These are phyloP conservation scores for Triops cancriformis DNA, from an alignment of 1,140 invertebrate species.

Conservation along the genomic window DNA sequence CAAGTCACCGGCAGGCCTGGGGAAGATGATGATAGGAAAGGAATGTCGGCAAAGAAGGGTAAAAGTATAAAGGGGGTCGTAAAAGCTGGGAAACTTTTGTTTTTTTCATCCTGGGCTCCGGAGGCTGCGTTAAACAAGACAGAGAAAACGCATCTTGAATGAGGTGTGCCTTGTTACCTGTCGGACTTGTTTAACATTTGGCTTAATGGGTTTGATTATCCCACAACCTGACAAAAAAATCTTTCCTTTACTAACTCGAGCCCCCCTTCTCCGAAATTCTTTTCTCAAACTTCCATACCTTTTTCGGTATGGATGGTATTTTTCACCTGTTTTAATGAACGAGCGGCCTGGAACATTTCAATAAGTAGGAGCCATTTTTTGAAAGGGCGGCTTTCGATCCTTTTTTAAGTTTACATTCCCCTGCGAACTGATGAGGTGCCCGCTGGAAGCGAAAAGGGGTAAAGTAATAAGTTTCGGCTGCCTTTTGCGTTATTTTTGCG, in stretches of 20 bases:
- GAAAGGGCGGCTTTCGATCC: no score
- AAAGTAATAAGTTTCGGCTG: no score
- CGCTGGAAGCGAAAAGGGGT: no score
- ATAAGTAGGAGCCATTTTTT: no score
- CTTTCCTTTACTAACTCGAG: no score
- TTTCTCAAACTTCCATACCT: neutral
- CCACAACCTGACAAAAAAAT: neutral
- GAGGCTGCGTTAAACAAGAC: neutral
- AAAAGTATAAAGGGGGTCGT: neutral
- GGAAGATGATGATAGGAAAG: neutral
- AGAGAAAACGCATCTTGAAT: slow-evolving; percentile 2
- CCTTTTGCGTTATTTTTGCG: no score
- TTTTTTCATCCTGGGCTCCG: neutral
- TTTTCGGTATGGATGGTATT: neutral
- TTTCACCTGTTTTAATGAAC: no score
- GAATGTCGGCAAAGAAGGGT: neutral
- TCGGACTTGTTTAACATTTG: slow-evolving; percentile 2
- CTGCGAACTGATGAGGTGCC: no score
- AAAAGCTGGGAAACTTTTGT: neutral
- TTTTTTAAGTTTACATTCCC: no score
- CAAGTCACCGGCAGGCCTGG: neutral
- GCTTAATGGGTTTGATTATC: slow-evolving; percentile 10
- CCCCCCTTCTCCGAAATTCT: neutral
- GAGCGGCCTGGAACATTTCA: no score
- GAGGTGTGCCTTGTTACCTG: slow-evolving; percentile 12